Conservation (phyloP, 1,140 invertebrate genomes). For the Andrena cerasifolii region DNA sequence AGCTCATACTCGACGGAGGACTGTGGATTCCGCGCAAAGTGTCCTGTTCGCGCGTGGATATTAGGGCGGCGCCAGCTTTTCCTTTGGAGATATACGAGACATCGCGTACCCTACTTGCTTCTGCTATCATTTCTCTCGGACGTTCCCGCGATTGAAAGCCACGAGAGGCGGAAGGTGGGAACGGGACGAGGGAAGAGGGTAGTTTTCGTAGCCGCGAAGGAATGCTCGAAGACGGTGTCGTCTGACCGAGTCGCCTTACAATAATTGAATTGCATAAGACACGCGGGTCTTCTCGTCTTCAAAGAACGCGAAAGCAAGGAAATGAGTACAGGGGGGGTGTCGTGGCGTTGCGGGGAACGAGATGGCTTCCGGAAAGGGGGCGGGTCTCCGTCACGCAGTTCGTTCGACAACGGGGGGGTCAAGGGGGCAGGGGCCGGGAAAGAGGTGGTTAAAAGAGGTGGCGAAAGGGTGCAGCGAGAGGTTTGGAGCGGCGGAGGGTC, state of each 20-base stretch:
- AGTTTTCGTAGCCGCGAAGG: slow-evolving; percentile 51
- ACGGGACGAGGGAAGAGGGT: background rate
- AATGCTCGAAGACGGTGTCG: slow-evolving; percentile 53
- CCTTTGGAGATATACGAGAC: background rate
- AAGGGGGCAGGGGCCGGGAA: slow-evolving; percentile 33
- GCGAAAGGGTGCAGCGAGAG: slow-evolving; percentile 48
- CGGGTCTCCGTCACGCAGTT: slow-evolving; percentile 64
- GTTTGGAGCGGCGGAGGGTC: slow-evolving; percentile 45
- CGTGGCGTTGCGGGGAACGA: slow-evolving; percentile 66
- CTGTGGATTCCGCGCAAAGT: background rate
- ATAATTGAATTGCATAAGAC: slow-evolving; percentile 78
- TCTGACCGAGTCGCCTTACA: slow-evolving; percentile 69
- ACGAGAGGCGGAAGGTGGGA: background rate
- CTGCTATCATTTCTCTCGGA: background rate
- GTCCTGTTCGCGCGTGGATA: background rate
- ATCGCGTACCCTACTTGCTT: too few relatives aligned
- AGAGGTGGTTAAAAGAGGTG: slow-evolving; percentile 41
- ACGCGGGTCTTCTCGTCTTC: slow-evolving; percentile 76
- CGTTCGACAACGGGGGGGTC: background rate
- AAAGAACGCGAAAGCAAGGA: slow-evolving; percentile 73
- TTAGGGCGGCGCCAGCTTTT: background rate
- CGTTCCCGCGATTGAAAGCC: too few relatives aligned
- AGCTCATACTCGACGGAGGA: background rate
- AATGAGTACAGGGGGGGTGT: slow-evolving; percentile 64
- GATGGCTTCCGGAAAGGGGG: slow-evolving; percentile 72